These are phyloP conservation scores for Rhinophrynus dorsalis DNA, from an alignment of 2,797 vertebrate species.

Conservation along the genomic window DNA sequence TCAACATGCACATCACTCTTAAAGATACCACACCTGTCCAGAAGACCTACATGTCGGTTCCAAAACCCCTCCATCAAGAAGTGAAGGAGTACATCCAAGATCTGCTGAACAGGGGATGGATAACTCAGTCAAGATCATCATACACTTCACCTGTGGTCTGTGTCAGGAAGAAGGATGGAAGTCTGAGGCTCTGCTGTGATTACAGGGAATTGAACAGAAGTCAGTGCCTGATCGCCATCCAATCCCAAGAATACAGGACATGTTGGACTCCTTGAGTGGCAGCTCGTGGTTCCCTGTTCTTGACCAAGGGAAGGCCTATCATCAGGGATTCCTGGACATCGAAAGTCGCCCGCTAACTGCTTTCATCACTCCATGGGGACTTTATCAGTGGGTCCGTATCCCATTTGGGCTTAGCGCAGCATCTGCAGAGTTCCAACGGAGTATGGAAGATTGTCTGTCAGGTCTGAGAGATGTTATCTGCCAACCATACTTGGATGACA, in stretches of 20 bases:
- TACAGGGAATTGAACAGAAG: neutral
- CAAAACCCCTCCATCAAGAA: neutral
- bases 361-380: conserved; percentile 45
- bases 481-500: neutral
- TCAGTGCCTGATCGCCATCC: neutral
- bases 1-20: no score
- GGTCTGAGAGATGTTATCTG: no score
- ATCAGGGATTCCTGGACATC: neutral
- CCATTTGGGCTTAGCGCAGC: conserved; percentile 42
- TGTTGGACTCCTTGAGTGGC: neutral
- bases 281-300: neutral
- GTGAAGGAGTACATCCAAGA: neutral
- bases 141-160: neutral
- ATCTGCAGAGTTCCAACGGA: conserved; percentile 50
- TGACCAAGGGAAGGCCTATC: conserved; percentile 1
- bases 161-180: neutral
- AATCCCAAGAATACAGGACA: neutral
- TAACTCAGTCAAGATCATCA: neutral
- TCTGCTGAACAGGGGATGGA: neutral
- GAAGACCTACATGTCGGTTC: no score
- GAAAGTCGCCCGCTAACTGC: neutral
- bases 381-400: conserved; percentile 37
- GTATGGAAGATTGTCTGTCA: no score
- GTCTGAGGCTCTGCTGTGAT: neutral
- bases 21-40: no score